Percentiles rank a stretch among this genome's conserved stretches.
Conservation (phyloP, 2,113 vertebrate genomes). For the Leptosomus discolor region DNA sequence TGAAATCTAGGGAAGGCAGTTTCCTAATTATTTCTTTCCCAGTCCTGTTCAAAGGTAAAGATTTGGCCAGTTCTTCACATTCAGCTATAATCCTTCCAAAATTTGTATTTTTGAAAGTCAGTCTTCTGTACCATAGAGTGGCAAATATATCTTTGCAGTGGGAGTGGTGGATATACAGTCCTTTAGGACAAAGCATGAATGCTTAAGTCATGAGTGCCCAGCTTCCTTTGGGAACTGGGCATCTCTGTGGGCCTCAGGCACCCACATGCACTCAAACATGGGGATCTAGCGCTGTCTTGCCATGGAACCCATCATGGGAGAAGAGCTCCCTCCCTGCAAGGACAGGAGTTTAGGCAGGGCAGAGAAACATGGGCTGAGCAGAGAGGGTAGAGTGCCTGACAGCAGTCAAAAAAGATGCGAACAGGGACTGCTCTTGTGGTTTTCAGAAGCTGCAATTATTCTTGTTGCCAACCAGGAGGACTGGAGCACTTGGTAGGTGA, state of each 20-base stretch:
- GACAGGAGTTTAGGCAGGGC: not conserved
- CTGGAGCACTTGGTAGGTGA: not conserved
- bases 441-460: not conserved
- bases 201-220: not conserved
- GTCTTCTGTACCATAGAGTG: not conserved
- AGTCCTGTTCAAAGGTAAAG: not conserved
- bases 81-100: not conserved
- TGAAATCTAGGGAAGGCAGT: not conserved
- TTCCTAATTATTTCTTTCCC: not conserved
- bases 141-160: not conserved
- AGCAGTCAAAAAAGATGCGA: not conserved
- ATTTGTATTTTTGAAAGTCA: not conserved
- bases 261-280: fast-evolving
- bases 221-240: not conserved
- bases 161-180: not conserved
- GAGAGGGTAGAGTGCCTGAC: fast-evolving
- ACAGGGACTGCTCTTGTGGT: not conserved
- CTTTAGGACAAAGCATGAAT: not conserved
- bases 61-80: not conserved
- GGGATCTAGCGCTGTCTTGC: not conserved
- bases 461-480: not conserved
- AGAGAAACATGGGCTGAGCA: not conserved
- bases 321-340: not conserved
- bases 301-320: not conserved
- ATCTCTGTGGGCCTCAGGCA: not conserved